Evolutionary conservation across 1,140 invertebrate genomes (phyloP).

Genomic region (Cydia pomonella): DNA sequence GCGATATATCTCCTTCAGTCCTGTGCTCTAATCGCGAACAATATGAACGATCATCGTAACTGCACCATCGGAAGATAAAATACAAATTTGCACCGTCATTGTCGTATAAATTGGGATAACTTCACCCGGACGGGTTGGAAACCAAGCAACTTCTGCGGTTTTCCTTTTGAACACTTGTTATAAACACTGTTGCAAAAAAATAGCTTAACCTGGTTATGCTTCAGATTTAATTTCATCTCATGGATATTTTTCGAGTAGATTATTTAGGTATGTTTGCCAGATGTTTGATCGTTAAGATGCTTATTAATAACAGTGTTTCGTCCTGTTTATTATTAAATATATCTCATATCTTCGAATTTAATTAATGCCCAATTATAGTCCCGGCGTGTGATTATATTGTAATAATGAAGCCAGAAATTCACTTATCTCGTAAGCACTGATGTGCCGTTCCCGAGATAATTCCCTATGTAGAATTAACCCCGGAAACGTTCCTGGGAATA

Average conservation of each 20-base stretch:
- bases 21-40: slow-evolving; percentile 48
- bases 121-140: background rate
- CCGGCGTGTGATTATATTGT: slow-evolving; percentile 1
- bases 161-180: background rate
- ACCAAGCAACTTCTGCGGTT: background rate
- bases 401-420: slow-evolving; percentile 1
- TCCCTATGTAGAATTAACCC: too few species aligned
- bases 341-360: background rate
- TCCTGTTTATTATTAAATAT: too few species aligned
- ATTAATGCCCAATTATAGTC: background rate
- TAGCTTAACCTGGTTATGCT: background rate
- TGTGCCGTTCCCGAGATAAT: too few species aligned
- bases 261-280: background rate
- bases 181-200: background rate
- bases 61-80: slow-evolving; percentile 38
- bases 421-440: background rate
- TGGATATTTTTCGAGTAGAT: background rate
- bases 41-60: slow-evolving; percentile 47
- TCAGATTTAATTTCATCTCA: background rate
- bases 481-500: too few species aligned
- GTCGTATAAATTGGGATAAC: background rate
- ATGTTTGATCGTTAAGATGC: too few species aligned
- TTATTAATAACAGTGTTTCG: too few species aligned
- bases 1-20: slow-evolving; percentile 52
- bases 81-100: slow-evolving; percentile 18